Conservation (phyloP, 92 coral and sea anemone species). For the Porites rus region DNA sequence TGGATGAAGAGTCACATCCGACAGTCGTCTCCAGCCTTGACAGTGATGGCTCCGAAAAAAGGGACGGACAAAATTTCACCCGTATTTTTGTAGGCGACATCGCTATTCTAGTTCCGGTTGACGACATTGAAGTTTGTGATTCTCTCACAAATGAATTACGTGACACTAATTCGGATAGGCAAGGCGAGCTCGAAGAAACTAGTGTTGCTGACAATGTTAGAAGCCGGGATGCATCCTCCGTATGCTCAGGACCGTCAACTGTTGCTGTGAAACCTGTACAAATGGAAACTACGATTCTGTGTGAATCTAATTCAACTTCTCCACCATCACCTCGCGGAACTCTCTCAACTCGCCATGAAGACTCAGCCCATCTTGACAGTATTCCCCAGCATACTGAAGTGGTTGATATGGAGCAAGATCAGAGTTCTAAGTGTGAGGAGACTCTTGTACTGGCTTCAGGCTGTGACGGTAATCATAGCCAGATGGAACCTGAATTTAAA, state of each 20-base stretch:
- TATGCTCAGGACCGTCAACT: background rate
- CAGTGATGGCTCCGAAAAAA: background rate
- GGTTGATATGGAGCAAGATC: background rate
- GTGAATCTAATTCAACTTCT: background rate
- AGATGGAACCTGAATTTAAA: background rate
- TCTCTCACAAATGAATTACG: background rate
- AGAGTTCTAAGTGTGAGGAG: background rate
- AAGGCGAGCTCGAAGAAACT: background rate
- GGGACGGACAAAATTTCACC: slow-evolving; percentile 39
- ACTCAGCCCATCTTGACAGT: slow-evolving; percentile 1
- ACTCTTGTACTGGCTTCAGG: background rate
- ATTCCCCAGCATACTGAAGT: background rate
- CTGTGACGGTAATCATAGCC: background rate
- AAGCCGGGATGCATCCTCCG: background rate
- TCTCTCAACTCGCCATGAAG: background rate
- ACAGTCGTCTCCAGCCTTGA: background rate
- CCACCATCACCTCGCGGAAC: background rate
- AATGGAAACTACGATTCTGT: background rate
- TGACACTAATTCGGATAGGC: background rate
- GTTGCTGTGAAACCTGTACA: background rate
- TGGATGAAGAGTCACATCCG: background rate
- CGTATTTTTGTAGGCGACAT: slow-evolving; percentile 84
- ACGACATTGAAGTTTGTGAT: slow-evolving; percentile 10
- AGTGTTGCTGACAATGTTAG: background rate
- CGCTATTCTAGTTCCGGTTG: slow-evolving; percentile 80